Conservation (phyloP, 2,888 invertebrate genomes). For the Tetropium fuscum region DNA sequence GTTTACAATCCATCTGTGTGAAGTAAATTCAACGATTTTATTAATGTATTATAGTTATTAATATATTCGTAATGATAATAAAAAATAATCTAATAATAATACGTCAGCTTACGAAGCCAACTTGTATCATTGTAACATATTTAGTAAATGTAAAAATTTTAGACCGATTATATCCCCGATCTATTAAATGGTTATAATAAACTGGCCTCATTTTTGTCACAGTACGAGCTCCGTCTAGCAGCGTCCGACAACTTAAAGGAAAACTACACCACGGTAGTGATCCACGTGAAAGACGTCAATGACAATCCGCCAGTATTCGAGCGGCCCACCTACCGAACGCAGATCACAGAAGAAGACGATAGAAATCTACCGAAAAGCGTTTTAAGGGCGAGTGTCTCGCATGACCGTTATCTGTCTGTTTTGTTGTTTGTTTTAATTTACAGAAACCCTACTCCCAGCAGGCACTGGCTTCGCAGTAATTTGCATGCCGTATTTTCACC, state of each 20-base stretch:
- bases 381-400: constrained; percentile 77
- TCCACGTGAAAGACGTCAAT: constrained; percentile 97
- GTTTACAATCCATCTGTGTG: too few relatives aligned
- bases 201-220: constrained; percentile 44
- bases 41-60: too few relatives aligned
- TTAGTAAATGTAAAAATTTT: too few relatives aligned
- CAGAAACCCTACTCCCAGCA: constrained; percentile 15
- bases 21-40: too few relatives aligned
- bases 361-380: constrained; percentile 94
- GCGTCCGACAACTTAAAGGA: constrained; percentile 97
- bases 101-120: not conserved
- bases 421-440: constrained; percentile 23
- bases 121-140: not conserved
- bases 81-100: too few relatives aligned
- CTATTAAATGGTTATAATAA: constrained; percentile 21
- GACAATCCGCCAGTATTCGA: constrained; percentile 98
- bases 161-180: too few relatives aligned
- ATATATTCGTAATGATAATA: too few relatives aligned
- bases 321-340: constrained; percentile 92
- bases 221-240: constrained; percentile 95
- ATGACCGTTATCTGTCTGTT: constrained; percentile 17
- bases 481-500: constrained; percentile 17
- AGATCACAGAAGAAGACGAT: constrained; percentile 97
- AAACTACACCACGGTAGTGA: constrained; percentile 96
- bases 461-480: constrained; percentile 19